Base-by-base conservation (phyloP, 2,888 invertebrate species). In the Dryomyza anilis region DNA sequence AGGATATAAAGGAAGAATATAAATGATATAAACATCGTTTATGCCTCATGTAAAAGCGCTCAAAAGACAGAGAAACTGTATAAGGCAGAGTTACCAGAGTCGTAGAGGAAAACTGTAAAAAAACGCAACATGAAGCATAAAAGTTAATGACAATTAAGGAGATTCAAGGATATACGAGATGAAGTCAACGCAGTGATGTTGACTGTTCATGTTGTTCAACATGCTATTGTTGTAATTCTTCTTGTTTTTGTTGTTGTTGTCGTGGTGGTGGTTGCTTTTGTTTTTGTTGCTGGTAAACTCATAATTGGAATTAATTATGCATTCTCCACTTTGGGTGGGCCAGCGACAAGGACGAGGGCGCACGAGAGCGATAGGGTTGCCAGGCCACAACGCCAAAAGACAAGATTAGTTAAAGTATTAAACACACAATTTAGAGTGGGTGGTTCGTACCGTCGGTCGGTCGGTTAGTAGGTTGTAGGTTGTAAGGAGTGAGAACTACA, bases 251-350 rank as follows among this genome's bases (percentile, higher is more conserved):
- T 76, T 79, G 80, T 30, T 25, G 43, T 2, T 43, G 43, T 5
- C 46, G 25, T 21, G 3, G 19, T 58, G 29, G 45, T 21, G 10
- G 46, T 45, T 45, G 58, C 46, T 45, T 29, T 57, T 39, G 57
- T 27, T 21, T 25, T 45, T 25, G 45, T 8, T 16, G 45, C 19
- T 39, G 79, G 77, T 80, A 77, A 81, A 81, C 77, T 83, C 82
- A 82, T 82, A 82, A 82, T 82, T 82, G 82, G 81, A 83, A 83
- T 82, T 82, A 82, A 82, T 82, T 82, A 82, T 82, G 82, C 81
- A 82, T 83, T 80, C 82, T 77, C 79, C 80, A 80, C 81, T 79
- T 76, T 74, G 74, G n/a, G n/a, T n/a, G n/a, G n/a, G n/a, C n/a
- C n/a, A 77, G 79, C 73, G 71, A 74, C 72, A 76, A 39, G 63